Evolutionary conservation across 64 coral and sea anemone genomes (phyloP).

Genomic region (Montipora cactus): DNA sequence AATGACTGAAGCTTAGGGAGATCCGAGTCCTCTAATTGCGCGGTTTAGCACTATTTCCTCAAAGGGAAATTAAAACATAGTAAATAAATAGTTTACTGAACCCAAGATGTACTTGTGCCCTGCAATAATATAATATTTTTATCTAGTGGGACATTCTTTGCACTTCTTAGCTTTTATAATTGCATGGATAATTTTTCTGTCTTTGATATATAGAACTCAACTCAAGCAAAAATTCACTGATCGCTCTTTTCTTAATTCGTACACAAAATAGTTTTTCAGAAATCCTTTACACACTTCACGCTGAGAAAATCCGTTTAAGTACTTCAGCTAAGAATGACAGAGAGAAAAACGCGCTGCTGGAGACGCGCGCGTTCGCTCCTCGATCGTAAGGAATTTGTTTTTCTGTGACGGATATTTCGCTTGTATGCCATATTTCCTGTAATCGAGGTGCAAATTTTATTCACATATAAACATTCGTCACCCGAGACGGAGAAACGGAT

Average conservation of each 20-base stretch:
- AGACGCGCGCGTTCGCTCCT: conserved; percentile 3
- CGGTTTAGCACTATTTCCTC: not conserved
- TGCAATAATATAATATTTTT: not conserved
- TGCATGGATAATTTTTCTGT: conserved; percentile 18
- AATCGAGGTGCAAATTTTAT: conserved; percentile 18
- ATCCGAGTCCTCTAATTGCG: not conserved
- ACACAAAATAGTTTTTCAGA: not conserved
- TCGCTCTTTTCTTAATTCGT: not conserved
- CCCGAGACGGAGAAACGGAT: not conserved
- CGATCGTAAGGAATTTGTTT: not conserved
- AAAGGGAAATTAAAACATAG: not conserved
- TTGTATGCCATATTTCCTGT: conserved; percentile 48
- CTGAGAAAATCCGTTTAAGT: conserved; percentile 26
- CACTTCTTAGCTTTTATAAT: not conserved
- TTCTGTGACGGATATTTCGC: conserved; percentile 24
- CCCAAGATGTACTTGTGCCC: not conserved
- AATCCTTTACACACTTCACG: conserved; percentile 19
- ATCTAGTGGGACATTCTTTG: not conserved
- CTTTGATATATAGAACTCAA: not conserved
- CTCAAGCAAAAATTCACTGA: not conserved
- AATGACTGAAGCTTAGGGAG: not conserved
- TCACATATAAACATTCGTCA: conserved; percentile 13
- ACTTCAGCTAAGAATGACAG: not conserved
- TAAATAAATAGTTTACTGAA: not conserved
- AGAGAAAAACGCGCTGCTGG: not conserved